Percentiles rank a stretch among this genome's conserved stretches.
Conservation (phyloP, 2,888 invertebrate genomes). For the Chalcosyrphus nemorum region DNA sequence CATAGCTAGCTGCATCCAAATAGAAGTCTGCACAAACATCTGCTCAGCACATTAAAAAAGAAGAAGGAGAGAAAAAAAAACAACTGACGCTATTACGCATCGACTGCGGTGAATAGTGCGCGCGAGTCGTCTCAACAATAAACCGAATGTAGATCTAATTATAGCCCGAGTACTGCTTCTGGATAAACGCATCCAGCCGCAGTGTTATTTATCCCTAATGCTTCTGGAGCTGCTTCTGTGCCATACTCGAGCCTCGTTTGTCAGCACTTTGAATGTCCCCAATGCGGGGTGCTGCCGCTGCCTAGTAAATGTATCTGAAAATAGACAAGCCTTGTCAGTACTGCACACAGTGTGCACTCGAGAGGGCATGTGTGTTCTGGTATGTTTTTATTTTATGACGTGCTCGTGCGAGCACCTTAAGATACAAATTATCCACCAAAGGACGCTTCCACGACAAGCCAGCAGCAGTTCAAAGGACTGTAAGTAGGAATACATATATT, state of each 20-base stretch:
- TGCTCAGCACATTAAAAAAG: slow-evolving; percentile 45
- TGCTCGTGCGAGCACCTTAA: slow-evolving; percentile 53
- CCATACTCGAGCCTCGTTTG: slow-evolving; percentile 29
- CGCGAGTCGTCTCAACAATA: slow-evolving; percentile 37
- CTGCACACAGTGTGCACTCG: slow-evolving; percentile 34
- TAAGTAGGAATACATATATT: slow-evolving; percentile 63
- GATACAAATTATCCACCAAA: slow-evolving; percentile 43
- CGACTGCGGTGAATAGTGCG: slow-evolving; percentile 31
- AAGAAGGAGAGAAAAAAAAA: no score
- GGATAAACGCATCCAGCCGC: slow-evolving; percentile 33
- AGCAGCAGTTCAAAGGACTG: slow-evolving; percentile 51
- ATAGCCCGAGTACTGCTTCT: slow-evolving; percentile 43
- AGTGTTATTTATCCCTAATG: slow-evolving; percentile 65
- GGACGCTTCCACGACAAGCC: slow-evolving; percentile 6
- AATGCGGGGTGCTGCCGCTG: slow-evolving; percentile 58
- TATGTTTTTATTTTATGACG: slow-evolving; percentile 54
- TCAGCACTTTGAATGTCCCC: slow-evolving; percentile 69
- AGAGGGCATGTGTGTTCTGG: slow-evolving; percentile 29
- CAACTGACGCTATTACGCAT: slow-evolving; percentile 29
- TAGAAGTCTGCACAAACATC: slow-evolving; percentile 51
- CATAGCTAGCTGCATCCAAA: slow-evolving; percentile 27
- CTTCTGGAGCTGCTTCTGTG: slow-evolving; percentile 16
- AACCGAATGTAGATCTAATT: slow-evolving; percentile 69
- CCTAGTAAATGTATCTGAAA: slow-evolving; percentile 37
- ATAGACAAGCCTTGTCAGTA: slow-evolving; percentile 45